These are phyloP conservation scores for Seriola rivoliana DNA, from an alignment of 2,113 vertebrate genomes.

Conservation along the genomic window DNA sequence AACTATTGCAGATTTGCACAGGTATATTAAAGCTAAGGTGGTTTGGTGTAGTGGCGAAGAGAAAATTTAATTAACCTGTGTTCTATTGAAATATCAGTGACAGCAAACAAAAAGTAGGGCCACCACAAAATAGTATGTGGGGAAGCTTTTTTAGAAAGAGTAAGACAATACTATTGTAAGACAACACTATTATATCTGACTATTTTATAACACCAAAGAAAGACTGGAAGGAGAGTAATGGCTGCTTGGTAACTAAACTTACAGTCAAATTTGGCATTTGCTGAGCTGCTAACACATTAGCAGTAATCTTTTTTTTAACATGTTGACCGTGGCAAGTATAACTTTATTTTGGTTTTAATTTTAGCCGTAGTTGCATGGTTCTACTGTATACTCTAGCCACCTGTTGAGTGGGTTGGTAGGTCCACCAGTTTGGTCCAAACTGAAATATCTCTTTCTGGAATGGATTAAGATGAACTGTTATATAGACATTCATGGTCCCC, in stretches of 20 bases:
- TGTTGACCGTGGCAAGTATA: too few species aligned
- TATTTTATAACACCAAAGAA: neutral
- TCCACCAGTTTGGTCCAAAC: too few species aligned
- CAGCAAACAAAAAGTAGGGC: neutral
- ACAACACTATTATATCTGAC: too few species aligned
- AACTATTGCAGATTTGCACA: neutral
- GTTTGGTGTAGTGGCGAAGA: neutral
- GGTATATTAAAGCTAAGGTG: neutral
- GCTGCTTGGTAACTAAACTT: neutral
- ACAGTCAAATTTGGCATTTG: too few species aligned
- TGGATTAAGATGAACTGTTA: too few species aligned
- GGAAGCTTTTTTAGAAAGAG: neutral
- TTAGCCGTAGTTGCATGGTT: neutral
- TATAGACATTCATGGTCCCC: neutral
- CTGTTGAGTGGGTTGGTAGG: too few species aligned
- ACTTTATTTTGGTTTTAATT: neutral
- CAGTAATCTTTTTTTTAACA: too few species aligned
- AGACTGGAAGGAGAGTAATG: neutral
- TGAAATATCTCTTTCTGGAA: too few species aligned
- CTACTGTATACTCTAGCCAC: too few species aligned
- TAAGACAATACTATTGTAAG: neutral
- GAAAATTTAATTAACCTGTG: constrained; percentile 6
- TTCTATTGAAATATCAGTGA: constrained; percentile 10
- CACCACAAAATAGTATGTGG: neutral
- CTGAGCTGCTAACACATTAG: too few species aligned